phyloP scores from a whole-genome alignment of 2,797 vertebrate genomes.

The Cottoperca gobio region DNA sequence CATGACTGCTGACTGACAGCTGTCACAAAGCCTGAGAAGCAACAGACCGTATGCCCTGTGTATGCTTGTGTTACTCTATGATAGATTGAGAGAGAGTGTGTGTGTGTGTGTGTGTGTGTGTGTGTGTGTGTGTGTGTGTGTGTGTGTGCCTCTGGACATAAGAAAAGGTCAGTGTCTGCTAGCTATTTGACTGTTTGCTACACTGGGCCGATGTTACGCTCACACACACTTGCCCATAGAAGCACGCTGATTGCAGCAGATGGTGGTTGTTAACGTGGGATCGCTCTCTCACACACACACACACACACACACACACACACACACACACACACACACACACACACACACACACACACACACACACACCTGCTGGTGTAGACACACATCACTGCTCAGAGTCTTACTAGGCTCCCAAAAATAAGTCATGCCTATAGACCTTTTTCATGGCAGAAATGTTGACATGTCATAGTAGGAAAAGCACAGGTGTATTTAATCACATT shows the following conservation, averaged over 20 bases:
- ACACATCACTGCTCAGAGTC: slow-evolving; percentile 12
- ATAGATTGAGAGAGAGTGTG: slow-evolving; percentile 3
- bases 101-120: slow-evolving; percentile 5
- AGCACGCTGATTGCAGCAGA: slow-evolving; percentile 58
- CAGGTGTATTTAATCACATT: too few species aligned
- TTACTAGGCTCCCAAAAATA: background rate
- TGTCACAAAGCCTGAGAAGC: slow-evolving; percentile 68
- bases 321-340: slow-evolving; percentile 4
- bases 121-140: slow-evolving; percentile 15
- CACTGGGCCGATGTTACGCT: slow-evolving; percentile 34
- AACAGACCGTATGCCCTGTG: slow-evolving; percentile 46
- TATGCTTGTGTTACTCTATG: slow-evolving; percentile 3
- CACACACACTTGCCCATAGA: slow-evolving; percentile 27
- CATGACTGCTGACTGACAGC: slow-evolving; percentile 70
- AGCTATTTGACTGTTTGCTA: slow-evolving; percentile 58
- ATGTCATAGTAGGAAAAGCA: too few species aligned
- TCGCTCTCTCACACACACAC: slow-evolving; percentile 33
- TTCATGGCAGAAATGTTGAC: background rate
- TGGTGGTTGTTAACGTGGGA: slow-evolving; percentile 51
- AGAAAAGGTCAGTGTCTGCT: slow-evolving; percentile 78
- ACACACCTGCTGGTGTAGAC: slow-evolving; percentile 47
- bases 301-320: slow-evolving; percentile 20
- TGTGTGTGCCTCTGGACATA: slow-evolving; percentile 46
- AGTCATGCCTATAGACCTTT: background rate
- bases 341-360: slow-evolving; percentile 32